phyloP scores from a whole-genome alignment of 2,113 vertebrate species.

The Mola mola region DNA sequence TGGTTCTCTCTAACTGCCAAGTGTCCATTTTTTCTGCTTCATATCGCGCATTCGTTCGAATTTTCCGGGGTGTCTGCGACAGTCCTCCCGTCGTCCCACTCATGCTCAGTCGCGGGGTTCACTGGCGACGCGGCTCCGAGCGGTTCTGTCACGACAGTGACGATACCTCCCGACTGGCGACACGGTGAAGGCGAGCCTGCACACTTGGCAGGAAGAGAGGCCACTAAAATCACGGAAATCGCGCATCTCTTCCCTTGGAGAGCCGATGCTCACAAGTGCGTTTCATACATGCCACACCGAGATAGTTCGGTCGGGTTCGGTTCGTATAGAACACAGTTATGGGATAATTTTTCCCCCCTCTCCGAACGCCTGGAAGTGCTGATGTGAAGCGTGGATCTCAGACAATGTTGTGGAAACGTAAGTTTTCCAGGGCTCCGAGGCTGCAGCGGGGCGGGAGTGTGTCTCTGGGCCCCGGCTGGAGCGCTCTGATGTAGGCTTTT shows the following conservation, averaged over 20 bases:
- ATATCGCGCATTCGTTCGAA: too few relatives aligned
- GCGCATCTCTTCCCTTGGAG: constrained; percentile 39
- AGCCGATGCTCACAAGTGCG: constrained; percentile 62
- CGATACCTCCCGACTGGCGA: constrained; percentile 49
- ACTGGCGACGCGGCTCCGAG: too few relatives aligned
- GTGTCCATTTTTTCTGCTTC: too few relatives aligned
- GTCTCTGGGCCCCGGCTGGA: constrained; percentile 26
- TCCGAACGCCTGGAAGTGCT: background rate
- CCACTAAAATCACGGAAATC: constrained; percentile 73
- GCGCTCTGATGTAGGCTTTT: constrained; percentile 48
- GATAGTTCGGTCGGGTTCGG: constrained; percentile 44
- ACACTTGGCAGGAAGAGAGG: constrained; percentile 76
- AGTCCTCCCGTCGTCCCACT: too few relatives aligned
- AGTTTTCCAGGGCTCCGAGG: constrained; percentile 47
- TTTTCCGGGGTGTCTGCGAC: too few relatives aligned
- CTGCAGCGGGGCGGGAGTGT: constrained; percentile 23
- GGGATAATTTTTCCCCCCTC: background rate
- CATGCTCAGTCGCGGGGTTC: too few relatives aligned
- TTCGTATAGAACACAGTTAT: background rate
- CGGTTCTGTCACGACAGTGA: too few relatives aligned
- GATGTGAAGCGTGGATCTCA: background rate
- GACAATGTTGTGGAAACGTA: constrained; percentile 53
- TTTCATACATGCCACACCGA: constrained; percentile 63
- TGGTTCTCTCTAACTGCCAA: too few relatives aligned
- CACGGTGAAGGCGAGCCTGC: constrained; percentile 63